Evolutionary conservation across 2,113 vertebrate species (phyloP), one percentile per base, ranked within the genome.

Genomic region (Forbesichthys papilliferus): DNA sequence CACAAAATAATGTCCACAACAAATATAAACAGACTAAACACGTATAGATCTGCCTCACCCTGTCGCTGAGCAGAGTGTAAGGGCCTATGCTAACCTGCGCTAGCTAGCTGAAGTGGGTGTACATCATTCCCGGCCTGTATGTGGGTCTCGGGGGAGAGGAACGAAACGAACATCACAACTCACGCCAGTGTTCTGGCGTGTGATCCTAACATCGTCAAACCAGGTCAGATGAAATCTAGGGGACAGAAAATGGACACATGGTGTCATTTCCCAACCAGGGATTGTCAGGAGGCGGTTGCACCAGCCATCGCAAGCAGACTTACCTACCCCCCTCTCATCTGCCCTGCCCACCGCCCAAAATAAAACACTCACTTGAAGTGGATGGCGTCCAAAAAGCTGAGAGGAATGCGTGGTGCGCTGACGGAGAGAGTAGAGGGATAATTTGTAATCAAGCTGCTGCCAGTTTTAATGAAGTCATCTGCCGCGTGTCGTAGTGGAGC

Each of bases 401-500:
- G 77, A 68, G 77, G 66, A 78, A 75, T 42, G 66, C 75, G 46
- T 57, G 14, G 46, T 61, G 10, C 63, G 8, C 78, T 85, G 83
- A 87, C 84, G 59, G 76, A 51, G 54, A 56, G 13, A n/a, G 54
- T 20, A 18, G 54, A 4, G 65, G 63, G 52, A 84, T 88, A 83
- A 89, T 88, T 88, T 89, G 80, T 87, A 91, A 91, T 91, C 87
- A 86, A 85, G 75, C 74, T 5, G 62, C 42, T 83, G 87, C 81
- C 86, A 83, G 83, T 88, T 86, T 82, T 82, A 81, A 85, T 88
- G 76, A 78, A 12, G 54, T 64, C 52, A 65, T 64, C 69, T 48
- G 66, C 79, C 49, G 3, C 64, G 1, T 49, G 64, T 74, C 61
- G 58, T 11, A 42, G 12, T 63, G 59, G 11, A 13, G 74, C 9